phyloP scores from a whole-genome alignment of 1,140 invertebrate genomes.

The Dendrolimus punctatus region DNA sequence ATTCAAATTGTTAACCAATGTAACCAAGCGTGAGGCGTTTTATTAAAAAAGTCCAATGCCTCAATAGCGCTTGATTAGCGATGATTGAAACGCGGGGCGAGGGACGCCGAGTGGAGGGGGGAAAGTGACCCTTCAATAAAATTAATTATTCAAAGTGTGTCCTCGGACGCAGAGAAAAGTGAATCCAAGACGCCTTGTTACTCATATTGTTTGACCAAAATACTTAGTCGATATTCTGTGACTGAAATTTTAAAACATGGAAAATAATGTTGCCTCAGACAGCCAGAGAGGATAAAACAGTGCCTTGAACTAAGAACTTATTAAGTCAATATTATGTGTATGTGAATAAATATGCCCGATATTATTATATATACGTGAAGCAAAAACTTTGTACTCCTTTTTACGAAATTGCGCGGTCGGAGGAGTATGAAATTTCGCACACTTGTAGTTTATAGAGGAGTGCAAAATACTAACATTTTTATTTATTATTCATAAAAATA shows the following conservation, averaged over 20 bases:
- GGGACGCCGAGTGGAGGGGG: slow-evolving; percentile 4
- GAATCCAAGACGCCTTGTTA: slow-evolving; percentile 8
- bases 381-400: too few species aligned
- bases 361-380: too few species aligned
- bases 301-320: too few species aligned
- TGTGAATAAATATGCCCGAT: too few species aligned
- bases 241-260: slow-evolving; percentile 3
- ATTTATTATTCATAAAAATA: too few species aligned
- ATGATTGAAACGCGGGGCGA: slow-evolving; percentile 21
- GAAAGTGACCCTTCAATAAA: slow-evolving; percentile 36
- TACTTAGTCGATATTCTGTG: background rate
- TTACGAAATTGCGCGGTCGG: too few species aligned
- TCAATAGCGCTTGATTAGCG: slow-evolving; percentile 53
- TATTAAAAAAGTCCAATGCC: slow-evolving; percentile 15
- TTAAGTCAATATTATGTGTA: too few species aligned
- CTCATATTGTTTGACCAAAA: slow-evolving; percentile 11
- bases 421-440: too few species aligned
- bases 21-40: slow-evolving; percentile 1
- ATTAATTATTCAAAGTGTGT: slow-evolving; percentile 64
- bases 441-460: too few species aligned
- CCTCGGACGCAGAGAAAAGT: slow-evolving; percentile 22
- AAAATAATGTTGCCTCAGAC: too few species aligned
- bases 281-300: too few species aligned
- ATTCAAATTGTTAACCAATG: background rate
- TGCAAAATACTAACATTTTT: too few species aligned